phyloP scores from a whole-genome alignment of 2,113 vertebrate genomes.

The Ammospiza nelsoni region DNA sequence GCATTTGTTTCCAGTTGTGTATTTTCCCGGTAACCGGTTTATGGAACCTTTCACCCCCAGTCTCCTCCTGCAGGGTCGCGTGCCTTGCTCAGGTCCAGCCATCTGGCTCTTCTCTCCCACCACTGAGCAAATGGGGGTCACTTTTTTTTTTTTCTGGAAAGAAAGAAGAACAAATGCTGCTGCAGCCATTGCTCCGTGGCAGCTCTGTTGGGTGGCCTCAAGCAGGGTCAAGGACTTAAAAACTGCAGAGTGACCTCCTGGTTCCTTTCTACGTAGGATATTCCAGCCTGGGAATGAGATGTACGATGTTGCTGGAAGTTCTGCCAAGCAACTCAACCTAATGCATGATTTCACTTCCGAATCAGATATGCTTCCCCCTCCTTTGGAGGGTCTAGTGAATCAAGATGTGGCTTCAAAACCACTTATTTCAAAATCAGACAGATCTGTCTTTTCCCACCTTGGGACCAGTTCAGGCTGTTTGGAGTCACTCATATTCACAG shows the following conservation, averaged over 20 bases:
- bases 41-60: constrained; percentile 22
- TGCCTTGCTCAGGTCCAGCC: not conserved
- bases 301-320: not conserved
- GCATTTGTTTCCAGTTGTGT: constrained; percentile 41
- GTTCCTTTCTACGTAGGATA: not conserved
- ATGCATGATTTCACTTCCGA: not conserved
- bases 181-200: not conserved
- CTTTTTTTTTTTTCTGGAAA: not conserved
- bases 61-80: not conserved
- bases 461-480: not conserved
- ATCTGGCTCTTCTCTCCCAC: constrained; percentile 47
- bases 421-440: not conserved
- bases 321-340: not conserved
- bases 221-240: not conserved
- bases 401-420: not conserved
- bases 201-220: not conserved
- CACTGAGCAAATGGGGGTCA: not conserved
- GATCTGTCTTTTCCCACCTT: not conserved
- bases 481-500: not conserved
- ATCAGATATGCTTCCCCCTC: not conserved
- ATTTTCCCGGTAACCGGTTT: not conserved
- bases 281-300: not conserved
- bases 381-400: not conserved
- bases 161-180: not conserved
- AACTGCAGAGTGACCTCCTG: not conserved